phyloP scores from a whole-genome alignment of 2,113 vertebrate species.

The Gymnarchus niloticus region DNA sequence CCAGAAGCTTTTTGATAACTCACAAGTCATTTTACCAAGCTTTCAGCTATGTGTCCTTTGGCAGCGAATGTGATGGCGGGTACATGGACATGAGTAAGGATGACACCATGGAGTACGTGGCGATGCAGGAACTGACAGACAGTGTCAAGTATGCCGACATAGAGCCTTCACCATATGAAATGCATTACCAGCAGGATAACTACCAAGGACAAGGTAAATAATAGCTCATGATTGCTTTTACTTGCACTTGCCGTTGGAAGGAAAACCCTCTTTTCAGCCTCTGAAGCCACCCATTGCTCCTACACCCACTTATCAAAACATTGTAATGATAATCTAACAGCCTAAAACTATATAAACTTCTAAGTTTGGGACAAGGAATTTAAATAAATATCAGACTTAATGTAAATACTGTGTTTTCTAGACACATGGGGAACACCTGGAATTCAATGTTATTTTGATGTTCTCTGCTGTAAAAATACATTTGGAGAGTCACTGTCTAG shows the following conservation, averaged over 20 bases:
- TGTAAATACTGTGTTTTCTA: background rate
- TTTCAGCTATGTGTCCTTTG: slow-evolving; percentile 73
- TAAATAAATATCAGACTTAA: background rate
- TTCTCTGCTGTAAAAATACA: background rate
- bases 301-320: background rate
- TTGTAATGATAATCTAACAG: background rate
- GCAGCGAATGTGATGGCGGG: slow-evolving; percentile 85
- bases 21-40: background rate
- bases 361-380: background rate
- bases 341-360: background rate
- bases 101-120: slow-evolving; percentile 78
- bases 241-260: background rate
- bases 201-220: slow-evolving; percentile 70
- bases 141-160: slow-evolving; percentile 89
- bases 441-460: background rate
- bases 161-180: slow-evolving; percentile 79
- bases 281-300: background rate
- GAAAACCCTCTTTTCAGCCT: too few relatives aligned
- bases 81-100: slow-evolving; percentile 99
- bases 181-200: slow-evolving; percentile 80
- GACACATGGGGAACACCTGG: background rate
- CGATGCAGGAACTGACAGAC: slow-evolving; percentile 87
- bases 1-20: background rate
- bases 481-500: background rate
- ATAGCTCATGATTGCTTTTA: background rate